Evolutionary conservation across 2,113 vertebrate genomes (phyloP), one percentile per base, ranked within the genome.

Genomic region (Drymodes brunneopygia): DNA sequence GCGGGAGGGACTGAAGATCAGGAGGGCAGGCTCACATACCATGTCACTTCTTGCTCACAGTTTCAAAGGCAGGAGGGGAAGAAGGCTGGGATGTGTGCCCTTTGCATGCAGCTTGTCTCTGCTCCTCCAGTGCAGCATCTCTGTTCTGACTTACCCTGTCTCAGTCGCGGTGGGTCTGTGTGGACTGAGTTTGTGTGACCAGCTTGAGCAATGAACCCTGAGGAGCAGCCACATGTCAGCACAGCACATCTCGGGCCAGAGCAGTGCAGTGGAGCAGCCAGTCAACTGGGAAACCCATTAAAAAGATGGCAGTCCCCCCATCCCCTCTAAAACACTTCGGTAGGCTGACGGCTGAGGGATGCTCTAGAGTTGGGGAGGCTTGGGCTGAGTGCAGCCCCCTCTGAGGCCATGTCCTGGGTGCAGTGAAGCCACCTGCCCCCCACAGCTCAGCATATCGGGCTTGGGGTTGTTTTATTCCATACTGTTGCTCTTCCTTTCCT

Each of bases 281-380:
- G 75, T 92, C 82, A 60, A 14, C 94, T 88, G 94, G 88, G 94
- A 94, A 93, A 90, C 72, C 22, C 24, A 25, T 81, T 28, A 15
- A 35, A 83, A 81, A 83, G 82, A 72, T 8, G 13, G 44, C 86
- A 90, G 64, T 22, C 7, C 16, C 10, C 6, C 10, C 20, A 5
- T 12, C 3, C 14, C 19, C 19, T 25, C 15, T 9, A 27, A 51
- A 50, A 17, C 22, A 22, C 2, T 62, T 72, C 7, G 44, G 25
- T 57, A 75, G 81, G 50, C 67, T 87, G 64, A n/a, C n/a, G 42
- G 21, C 89, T 85, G 82, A 71, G 47, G 64, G 47, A 66, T 88
- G 42, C 35, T 62, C 7, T 28, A 45, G 62, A 15, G 14, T 31
- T 81, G 36, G 18, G 45, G 21, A 5, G 86, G 24, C 47, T 74